Percentiles rank a stretch among this genome's conserved stretches.
Evolutionary conservation across 2,888 invertebrate species (phyloP).

Genomic region (Nymphalis polychloros): DNA sequence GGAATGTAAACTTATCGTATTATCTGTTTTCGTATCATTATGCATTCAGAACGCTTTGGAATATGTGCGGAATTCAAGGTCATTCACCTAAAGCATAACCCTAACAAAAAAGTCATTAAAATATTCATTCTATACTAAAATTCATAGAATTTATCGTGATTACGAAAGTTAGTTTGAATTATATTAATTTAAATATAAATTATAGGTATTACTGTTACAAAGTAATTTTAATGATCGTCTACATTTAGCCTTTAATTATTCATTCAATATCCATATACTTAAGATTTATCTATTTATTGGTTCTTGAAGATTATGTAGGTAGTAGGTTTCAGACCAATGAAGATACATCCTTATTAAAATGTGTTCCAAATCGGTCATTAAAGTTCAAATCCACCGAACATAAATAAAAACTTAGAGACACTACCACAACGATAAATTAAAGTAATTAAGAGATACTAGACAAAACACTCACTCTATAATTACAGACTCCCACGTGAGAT

Average conservation of each 20-base stretch:
- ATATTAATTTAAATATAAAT: too few relatives aligned
- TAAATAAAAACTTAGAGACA: background rate
- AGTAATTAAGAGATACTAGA: background rate
- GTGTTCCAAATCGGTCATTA: too few relatives aligned
- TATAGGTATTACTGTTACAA: too few relatives aligned
- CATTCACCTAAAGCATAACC: conserved; percentile 1
- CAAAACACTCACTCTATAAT: background rate
- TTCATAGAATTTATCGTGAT: too few relatives aligned
- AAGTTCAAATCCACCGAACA: background rate
- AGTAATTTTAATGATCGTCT: too few relatives aligned
- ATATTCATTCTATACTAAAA: background rate
- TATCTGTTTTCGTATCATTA: conserved; percentile 24
- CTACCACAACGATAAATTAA: background rate
- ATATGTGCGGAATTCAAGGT: conserved; percentile 17
- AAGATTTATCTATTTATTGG: too few relatives aligned
- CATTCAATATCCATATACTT: too few relatives aligned
- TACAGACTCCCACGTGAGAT: background rate
- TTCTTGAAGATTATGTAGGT: too few relatives aligned
- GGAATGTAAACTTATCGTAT: conserved; percentile 27
- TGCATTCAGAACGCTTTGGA: conserved; percentile 17
- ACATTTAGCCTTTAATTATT: too few relatives aligned
- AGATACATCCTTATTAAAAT: too few relatives aligned
- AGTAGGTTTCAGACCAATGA: too few relatives aligned
- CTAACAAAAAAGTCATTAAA: background rate
- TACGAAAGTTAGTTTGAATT: too few relatives aligned